A percentile compares a stretch with the other conserved stretches of the same genome.
Evolutionary conservation across 2,888 invertebrate genomes (phyloP).

Genomic region (Drosophila emarginata): DNA sequence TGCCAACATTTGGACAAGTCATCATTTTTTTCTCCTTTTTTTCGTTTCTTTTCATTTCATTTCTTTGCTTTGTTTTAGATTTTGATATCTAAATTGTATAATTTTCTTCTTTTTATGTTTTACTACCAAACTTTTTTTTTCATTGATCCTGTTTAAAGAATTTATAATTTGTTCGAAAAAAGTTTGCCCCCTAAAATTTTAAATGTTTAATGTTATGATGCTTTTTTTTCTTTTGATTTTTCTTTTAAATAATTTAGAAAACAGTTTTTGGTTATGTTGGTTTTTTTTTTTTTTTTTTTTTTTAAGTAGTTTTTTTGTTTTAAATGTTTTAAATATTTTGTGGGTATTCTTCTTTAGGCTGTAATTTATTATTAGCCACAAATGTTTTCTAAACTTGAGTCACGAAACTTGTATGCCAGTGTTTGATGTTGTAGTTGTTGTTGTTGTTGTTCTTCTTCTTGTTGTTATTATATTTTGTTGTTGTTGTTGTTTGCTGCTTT

Average conservation of each 20-base stretch:
- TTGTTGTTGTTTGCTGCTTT: constrained; percentile 19
- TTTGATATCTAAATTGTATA: constrained; percentile 39
- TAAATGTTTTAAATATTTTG: background rate
- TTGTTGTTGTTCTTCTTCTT: constrained; percentile 20
- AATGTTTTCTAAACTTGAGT: constrained; percentile 57
- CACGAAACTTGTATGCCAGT: constrained; percentile 67
- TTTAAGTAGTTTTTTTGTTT: constrained; percentile 6
- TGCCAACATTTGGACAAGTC: constrained; percentile 41
- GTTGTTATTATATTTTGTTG: constrained; percentile 37
- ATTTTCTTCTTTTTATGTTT: constrained; percentile 4
- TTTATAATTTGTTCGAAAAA: constrained; percentile 41
- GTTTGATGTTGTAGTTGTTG: constrained; percentile 41
- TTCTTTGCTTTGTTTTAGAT: constrained; percentile 44
- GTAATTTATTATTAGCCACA: constrained; percentile 58
- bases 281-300: constrained; percentile 40
- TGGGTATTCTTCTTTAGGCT: background rate
- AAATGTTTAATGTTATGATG: background rate
- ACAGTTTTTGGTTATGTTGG: constrained; percentile 19
- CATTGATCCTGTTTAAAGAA: constrained; percentile 1
- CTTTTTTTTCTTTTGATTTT: constrained; percentile 22
- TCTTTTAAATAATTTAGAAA: constrained; percentile 15
- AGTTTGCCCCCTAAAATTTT: constrained; percentile 27
- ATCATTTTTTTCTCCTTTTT: constrained; percentile 45
- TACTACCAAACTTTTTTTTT: constrained; percentile 36
- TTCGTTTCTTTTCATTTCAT: constrained; percentile 5